A percentile compares a stretch with the other conserved stretches of the same genome.
Evolutionary conservation across 2,797 vertebrate genomes (phyloP).

Genomic region (Diceros bicornis): DNA sequence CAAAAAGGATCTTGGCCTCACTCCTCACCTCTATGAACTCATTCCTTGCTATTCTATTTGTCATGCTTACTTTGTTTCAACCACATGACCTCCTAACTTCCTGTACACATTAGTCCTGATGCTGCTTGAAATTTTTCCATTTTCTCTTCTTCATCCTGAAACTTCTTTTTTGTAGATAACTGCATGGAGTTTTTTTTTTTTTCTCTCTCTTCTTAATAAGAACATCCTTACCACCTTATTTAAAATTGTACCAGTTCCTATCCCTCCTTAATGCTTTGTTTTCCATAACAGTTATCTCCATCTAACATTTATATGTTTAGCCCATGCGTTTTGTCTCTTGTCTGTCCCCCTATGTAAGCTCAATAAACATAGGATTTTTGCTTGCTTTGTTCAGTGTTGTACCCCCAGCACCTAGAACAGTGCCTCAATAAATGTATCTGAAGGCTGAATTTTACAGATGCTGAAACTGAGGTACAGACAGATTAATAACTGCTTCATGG

Average conservation of each 20-base stretch:
- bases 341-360: not conserved
- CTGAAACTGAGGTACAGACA: not conserved
- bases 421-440: not conserved
- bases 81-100: not conserved
- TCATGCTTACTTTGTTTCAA: not conserved
- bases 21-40: not conserved
- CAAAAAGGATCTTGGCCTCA: not conserved
- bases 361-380: not conserved
- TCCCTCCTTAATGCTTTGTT: not conserved
- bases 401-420: not conserved
- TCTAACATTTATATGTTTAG: not conserved
- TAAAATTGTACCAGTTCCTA: not conserved
- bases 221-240: not conserved
- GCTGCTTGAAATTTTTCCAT: not conserved
- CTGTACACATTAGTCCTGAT: no score
- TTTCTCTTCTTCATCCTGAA: not conserved
- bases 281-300: not conserved
- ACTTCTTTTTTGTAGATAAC: not conserved
- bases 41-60: not conserved
- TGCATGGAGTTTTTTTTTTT: not conserved
- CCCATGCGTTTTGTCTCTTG: not conserved
- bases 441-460: not conserved
- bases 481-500: not conserved
- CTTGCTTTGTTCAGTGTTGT: not conserved
- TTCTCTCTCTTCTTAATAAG: not conserved